phyloP scores from a whole-genome alignment of 2,113 vertebrate genomes.

The Nyctibius bracteatus region DNA sequence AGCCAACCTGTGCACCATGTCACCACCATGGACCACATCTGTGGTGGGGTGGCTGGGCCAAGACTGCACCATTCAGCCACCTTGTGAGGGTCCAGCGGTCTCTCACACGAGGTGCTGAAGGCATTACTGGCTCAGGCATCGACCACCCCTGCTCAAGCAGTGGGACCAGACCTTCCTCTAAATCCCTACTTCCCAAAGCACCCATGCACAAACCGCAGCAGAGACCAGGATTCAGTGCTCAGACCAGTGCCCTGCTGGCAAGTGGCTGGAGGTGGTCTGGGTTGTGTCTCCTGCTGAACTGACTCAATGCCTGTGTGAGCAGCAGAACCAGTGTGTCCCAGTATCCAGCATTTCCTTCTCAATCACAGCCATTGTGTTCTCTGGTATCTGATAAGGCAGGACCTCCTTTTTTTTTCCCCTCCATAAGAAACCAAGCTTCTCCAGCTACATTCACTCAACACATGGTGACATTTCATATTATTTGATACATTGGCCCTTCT shows the following conservation, averaged over 20 bases:
- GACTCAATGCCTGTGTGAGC: neutral
- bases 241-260: neutral
- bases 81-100: neutral
- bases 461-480: neutral
- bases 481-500: neutral
- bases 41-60: rapidly evolving
- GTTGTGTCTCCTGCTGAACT: neutral
- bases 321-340: neutral
- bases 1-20: neutral
- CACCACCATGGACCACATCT: neutral
- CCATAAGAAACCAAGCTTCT: neutral
- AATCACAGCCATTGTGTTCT: neutral
- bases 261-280: neutral
- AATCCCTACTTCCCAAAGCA: neutral
- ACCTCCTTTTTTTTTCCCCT: neutral
- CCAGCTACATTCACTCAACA: neutral
- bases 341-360: neutral
- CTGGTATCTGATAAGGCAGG: neutral
- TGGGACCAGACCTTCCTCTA: neutral
- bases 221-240: neutral
- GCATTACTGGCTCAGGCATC: neutral
- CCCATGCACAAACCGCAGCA: neutral
- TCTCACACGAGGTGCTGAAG: neutral
- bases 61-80: neutral
- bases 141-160: neutral